phyloP scores from a whole-genome alignment of 2,888 invertebrate species.

The Allophyes oxyacanthae region DNA sequence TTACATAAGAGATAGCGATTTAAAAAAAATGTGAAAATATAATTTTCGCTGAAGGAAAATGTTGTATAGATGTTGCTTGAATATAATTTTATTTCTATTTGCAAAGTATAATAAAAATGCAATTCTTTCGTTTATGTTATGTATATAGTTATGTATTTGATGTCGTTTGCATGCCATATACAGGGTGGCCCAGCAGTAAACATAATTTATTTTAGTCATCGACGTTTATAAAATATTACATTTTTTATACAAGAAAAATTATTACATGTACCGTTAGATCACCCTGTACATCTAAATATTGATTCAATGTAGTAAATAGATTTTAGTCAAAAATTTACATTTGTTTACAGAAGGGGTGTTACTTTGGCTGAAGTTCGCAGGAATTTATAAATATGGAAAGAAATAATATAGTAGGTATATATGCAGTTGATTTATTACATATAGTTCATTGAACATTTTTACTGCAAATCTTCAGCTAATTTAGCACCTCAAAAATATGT shows the following conservation, averaged over 20 bases:
- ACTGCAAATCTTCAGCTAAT: conserved; percentile 43
- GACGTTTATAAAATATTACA: too few relatives aligned
- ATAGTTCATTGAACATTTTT: conserved; percentile 10
- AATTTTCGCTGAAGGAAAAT: conserved; percentile 55
- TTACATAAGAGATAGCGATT: neutral
- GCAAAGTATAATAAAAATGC: neutral
- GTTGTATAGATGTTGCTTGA: conserved; percentile 28
- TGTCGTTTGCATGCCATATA: conserved; percentile 46
- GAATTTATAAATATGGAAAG: conserved; percentile 29
- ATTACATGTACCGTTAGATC: too few relatives aligned
- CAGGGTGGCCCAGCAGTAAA: too few relatives aligned
- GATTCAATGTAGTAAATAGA: conserved; percentile 20
- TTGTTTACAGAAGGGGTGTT: conserved; percentile 46
- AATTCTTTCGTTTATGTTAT: neutral
- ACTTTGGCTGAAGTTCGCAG: conserved; percentile 44
- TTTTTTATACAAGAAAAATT: too few relatives aligned
- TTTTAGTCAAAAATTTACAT: conserved; percentile 28
- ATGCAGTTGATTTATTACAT: conserved; percentile 3
- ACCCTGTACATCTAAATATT: conserved; percentile 5
- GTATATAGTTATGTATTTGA: conserved; percentile 13
- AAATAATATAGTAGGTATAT: conserved; percentile 31
- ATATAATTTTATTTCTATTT: conserved; percentile 3
- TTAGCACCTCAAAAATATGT: conserved; percentile 34
- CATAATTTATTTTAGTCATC: too few relatives aligned
- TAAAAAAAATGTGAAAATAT: neutral